Evolutionary conservation across 1,140 invertebrate genomes (phyloP).

Genomic region (Druon quercuslanigerum): DNA sequence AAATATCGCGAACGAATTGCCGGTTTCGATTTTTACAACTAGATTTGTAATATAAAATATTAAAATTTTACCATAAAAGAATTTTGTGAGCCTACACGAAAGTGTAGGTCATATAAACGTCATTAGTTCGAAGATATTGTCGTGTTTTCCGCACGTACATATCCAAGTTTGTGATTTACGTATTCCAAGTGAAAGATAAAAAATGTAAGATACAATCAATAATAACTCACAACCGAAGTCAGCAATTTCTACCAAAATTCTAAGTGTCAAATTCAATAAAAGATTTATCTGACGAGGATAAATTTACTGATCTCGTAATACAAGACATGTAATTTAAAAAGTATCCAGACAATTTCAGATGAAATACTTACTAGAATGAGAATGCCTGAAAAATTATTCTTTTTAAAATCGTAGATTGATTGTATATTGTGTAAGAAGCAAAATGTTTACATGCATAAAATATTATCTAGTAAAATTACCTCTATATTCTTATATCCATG

Average conservation of each 20-base stretch:
- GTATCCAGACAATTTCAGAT: too few species aligned
- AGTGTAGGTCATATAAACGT: slow-evolving; percentile 51
- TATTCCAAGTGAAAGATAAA: slow-evolving; percentile 42
- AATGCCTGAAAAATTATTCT: not conserved
- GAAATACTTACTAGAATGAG: too few species aligned
- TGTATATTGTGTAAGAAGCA: not conserved
- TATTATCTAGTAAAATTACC: not conserved
- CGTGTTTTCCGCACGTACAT: slow-evolving; percentile 44
- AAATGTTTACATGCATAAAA: not conserved
- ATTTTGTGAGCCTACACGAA: slow-evolving; percentile 55
- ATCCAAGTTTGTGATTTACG: slow-evolving; percentile 59
- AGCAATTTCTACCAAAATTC: not conserved
- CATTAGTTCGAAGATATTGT: slow-evolving; percentile 34
- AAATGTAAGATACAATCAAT: slow-evolving; percentile 3
- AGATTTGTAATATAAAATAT: slow-evolving; percentile 58
- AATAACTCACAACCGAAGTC: not conserved
- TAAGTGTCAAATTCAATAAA: not conserved
- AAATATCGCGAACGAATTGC: slow-evolving; percentile 48
- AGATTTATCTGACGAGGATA: not conserved
- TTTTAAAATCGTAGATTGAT: not conserved
- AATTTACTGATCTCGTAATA: not conserved
- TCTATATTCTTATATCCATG: not conserved
- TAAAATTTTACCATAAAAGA: slow-evolving; percentile 48
- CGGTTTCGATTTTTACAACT: slow-evolving; percentile 53
- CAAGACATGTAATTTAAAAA: too few species aligned